A percentile compares a stretch with the other conserved stretches of the same genome.
phyloP scores from a whole-genome alignment of 2,888 invertebrate species.

The Notodonta dromedarius region DNA sequence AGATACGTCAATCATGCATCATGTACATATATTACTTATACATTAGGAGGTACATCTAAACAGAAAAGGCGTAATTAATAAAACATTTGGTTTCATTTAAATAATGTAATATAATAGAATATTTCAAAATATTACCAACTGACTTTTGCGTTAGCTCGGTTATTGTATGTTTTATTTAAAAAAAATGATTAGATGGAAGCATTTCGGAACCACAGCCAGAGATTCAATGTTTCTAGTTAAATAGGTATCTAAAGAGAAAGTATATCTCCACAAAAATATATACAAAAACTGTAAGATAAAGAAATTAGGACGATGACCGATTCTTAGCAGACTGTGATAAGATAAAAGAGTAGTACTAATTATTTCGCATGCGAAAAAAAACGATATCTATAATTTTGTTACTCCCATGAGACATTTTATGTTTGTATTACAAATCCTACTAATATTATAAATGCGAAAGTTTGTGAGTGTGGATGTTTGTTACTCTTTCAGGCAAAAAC shows the following conservation, averaged over 20 bases:
- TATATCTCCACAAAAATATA: background rate
- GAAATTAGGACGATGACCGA: slow-evolving; percentile 1
- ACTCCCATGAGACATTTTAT: too few species aligned
- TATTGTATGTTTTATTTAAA: too few species aligned
- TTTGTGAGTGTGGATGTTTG: too few species aligned
- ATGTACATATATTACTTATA: too few species aligned
- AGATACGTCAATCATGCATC: background rate
- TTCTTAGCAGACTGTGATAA: background rate
- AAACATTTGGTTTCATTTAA: background rate
- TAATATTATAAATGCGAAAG: too few species aligned
- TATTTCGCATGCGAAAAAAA: background rate
- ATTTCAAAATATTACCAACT: background rate
- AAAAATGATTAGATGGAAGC: too few species aligned
- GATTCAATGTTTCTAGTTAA: background rate
- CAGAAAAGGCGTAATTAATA: background rate
- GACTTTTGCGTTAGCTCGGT: background rate
- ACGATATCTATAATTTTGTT: too few species aligned
- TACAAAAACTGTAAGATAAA: background rate
- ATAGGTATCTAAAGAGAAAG: background rate
- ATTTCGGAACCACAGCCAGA: too few species aligned
- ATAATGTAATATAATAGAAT: background rate
- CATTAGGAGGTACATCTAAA: too few species aligned
- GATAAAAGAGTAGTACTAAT: slow-evolving; percentile 1
- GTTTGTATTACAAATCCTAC: too few species aligned
- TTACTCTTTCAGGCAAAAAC: too few species aligned